Base-by-base conservation (phyloP, 1,140 invertebrate species). In the Choristoneura fumiferana region DNA sequence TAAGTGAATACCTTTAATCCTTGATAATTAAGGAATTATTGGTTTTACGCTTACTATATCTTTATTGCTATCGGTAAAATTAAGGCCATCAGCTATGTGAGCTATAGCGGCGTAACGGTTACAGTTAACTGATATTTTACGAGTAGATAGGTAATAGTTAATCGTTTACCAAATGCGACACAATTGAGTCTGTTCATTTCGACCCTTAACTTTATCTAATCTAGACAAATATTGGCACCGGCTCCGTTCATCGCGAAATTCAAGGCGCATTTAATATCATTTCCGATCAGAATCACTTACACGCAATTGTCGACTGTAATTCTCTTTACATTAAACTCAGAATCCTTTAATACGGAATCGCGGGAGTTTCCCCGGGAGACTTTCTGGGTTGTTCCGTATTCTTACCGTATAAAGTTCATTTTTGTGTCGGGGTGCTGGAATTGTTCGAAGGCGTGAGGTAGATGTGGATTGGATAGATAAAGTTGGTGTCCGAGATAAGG, bases 401-500 rank as follows among this genome's bases (percentile, higher is more conserved):
- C 9, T 43, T 56, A 54, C 35, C 8, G 36, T 35, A 35, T 74
- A 73, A 68, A 65, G 69, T 65, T 54, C 33, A 54, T 60, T 62
- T 63, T 63, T 60, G n/a, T n/a, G 52, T 40, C 54, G 38, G 62
- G 66, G 39, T 54, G 53, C 63, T 58, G 45, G 58, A 56, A 76
- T 76, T 65, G 64, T 64, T 55, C 57, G 54, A 57, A 65, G 63
- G 63, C 62, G 65, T 49, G 37, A 56, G 54, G 36, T 60, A 57
- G 63, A 65, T 55, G 56, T 34, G 63, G 61, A 71, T 66, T 45
- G 59, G 62, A 67, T 62, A 70, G 67, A 73, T 73, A 71, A 69
- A 78, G 60, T 66, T 71, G 60, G 67, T 69, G 71, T 71, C 69
- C 69, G 69, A 78, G 80, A 81, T 83, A 83, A 75, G 64, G 54